Conservation (phyloP, 2,797 vertebrate species). For the Siniperca obscura region DNA sequence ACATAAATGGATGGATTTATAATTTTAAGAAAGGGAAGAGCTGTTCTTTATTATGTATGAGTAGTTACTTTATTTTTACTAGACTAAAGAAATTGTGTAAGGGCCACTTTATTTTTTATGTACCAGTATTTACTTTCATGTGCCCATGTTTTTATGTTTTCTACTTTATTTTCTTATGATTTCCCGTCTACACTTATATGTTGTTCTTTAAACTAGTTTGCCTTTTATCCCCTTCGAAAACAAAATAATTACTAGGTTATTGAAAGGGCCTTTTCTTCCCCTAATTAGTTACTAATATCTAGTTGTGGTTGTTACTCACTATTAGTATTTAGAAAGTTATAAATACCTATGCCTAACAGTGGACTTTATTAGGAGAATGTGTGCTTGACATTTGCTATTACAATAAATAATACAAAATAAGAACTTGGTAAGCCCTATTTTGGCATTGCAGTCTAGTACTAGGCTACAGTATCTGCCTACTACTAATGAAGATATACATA, state of each 20-base stretch:
- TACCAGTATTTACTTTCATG: background rate
- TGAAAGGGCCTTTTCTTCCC: background rate
- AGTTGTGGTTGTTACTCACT: background rate
- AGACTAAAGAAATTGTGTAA: background rate
- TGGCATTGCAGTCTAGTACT: background rate
- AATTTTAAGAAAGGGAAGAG: background rate
- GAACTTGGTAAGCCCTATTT: background rate
- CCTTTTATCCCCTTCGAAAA: background rate
- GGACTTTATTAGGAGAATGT: background rate
- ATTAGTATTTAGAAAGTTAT: background rate
- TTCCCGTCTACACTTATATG: background rate
- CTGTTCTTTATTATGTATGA: background rate
- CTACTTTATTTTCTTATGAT: background rate
- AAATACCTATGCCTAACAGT: background rate
- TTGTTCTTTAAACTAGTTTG: background rate
- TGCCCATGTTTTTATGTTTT: background rate
- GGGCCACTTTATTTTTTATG: background rate
- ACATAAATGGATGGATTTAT: background rate
- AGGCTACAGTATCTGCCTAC: background rate
- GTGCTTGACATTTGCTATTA: background rate
- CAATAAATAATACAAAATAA: background rate
- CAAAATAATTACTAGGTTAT: background rate
- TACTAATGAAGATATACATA: background rate
- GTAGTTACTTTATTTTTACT: background rate
- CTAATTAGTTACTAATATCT: background rate